Evolutionary conservation across 1,140 invertebrate genomes (phyloP).

Genomic region (Zaprionus davidi): DNA sequence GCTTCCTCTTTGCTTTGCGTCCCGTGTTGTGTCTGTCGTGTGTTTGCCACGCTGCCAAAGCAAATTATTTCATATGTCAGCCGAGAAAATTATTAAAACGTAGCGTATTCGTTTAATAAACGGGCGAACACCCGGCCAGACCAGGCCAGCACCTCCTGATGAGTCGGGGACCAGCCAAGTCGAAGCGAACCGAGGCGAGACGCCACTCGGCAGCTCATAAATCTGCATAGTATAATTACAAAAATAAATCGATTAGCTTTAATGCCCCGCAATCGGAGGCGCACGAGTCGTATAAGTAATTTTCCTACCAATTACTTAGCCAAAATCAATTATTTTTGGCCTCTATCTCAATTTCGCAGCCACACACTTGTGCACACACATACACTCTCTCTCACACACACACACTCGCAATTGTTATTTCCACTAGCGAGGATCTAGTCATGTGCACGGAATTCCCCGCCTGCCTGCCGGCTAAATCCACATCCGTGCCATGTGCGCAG

Average conservation of each 20-base stretch:
- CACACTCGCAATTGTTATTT: slow-evolving; percentile 1
- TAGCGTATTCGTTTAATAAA: slow-evolving; percentile 29
- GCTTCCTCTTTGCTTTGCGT: slow-evolving; percentile 2
- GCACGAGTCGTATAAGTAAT: slow-evolving; percentile 43
- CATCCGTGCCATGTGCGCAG: slow-evolving; percentile 5
- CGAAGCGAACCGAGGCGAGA: slow-evolving; percentile 21
- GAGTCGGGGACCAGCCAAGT: not conserved
- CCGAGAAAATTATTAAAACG: slow-evolving; percentile 73
- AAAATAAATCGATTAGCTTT: slow-evolving; percentile 73
- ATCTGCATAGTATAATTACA: slow-evolving; percentile 57
- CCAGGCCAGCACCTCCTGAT: not conserved
- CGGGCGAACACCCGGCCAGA: not conserved
- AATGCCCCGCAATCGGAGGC: slow-evolving; percentile 39
- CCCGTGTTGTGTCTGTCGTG: slow-evolving; percentile 23
- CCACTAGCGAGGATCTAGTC: slow-evolving; percentile 13
- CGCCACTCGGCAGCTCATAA: slow-evolving; percentile 17
- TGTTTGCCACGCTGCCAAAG: slow-evolving; percentile 51
- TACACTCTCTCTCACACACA: not conserved
- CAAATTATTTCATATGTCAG: slow-evolving; percentile 79
- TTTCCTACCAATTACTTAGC: slow-evolving; percentile 64
- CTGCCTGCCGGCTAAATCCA: slow-evolving; percentile 8
- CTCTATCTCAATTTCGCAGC: slow-evolving; percentile 15
- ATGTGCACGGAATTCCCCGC: slow-evolving; percentile 22
- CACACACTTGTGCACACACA: not conserved
- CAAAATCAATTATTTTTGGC: slow-evolving; percentile 55